Evolutionary conservation across 2,113 vertebrate species (phyloP).

Genomic region (Pluvianellus socialis): DNA sequence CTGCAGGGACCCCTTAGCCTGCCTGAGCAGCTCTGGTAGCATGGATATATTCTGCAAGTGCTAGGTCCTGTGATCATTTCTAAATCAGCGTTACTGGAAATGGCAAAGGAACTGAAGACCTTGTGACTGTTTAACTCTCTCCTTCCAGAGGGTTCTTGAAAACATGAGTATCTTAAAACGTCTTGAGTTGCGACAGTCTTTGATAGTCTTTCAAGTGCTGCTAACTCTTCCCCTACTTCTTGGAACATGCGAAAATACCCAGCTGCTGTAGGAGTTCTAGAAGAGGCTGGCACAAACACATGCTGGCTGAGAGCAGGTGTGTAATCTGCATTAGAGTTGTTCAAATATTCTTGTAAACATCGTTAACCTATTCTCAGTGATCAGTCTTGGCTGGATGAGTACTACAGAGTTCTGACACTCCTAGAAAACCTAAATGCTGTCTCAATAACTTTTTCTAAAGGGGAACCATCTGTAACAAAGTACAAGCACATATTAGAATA

Average conservation of each 20-base stretch:
- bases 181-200: neutral
- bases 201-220: neutral
- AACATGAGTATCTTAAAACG: neutral
- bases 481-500: neutral
- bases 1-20: neutral
- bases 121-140: neutral
- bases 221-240: neutral
- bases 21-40: neutral
- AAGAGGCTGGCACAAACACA: neutral
- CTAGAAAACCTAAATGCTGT: neutral
- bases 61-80: neutral
- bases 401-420: neutral
- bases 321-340: neutral
- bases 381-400: neutral
- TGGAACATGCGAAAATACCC: neutral
- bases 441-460: neutral
- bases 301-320: neutral
- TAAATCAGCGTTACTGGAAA: neutral
- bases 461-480: neutral
- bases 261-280: neutral
- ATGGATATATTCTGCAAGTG: neutral
- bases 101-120: neutral
- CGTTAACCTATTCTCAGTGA: neutral
- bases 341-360: neutral
- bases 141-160: neutral